Evolutionary conservation across 92 coral and sea anemone species (phyloP), one percentile per base, ranked within the genome.

Genomic region (Desmophyllum pertusum): DNA sequence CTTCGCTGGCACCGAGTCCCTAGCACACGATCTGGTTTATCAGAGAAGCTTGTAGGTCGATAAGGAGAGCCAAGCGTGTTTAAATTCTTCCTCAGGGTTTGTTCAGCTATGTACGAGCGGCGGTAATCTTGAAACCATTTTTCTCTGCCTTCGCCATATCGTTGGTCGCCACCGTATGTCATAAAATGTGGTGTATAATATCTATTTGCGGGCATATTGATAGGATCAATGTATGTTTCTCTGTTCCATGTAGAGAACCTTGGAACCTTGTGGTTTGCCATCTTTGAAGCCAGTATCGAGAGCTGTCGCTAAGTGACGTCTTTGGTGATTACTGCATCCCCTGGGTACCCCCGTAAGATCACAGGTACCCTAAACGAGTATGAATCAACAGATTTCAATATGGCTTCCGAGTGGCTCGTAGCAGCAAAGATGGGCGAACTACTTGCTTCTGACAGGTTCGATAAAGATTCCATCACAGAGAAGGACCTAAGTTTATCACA

Each of bases 61-160:
- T 90, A 80, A n/a, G 95, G 95, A n/a, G 98, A 90, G 1, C 93
- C 92, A 27, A 91, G 83, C 55, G 94, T 94, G 21, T 85, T 88
- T 29, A 91, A 83, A 78, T 92, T 90, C 73, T 94, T 94, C 11
- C 87, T 87, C 35, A 94, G 85, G 48, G 92, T 90, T 36, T 71
- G 80, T 63, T 94, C 98, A 51, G 93, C 92, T 40, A 91, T 80
- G 74, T 93, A 77, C 30, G 99, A 92, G 15, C 99, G 91, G 9
- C 98, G 93, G 48, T 97, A 97, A 75, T 94, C 98, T 75, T 94
- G 95, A 81, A 97, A 97, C 99, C 99, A 97, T 69, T 89, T 94
- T 83, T 89, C 95, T 52, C 95, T 92, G 0, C 91, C 94, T 41
- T 91, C 94, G 15, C 96, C 98, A 30, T 89, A 93, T 6, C 80